These are phyloP conservation scores for Pollimyrus isidori DNA, from an alignment of 2,113 vertebrate species.

Conservation along the genomic window DNA sequence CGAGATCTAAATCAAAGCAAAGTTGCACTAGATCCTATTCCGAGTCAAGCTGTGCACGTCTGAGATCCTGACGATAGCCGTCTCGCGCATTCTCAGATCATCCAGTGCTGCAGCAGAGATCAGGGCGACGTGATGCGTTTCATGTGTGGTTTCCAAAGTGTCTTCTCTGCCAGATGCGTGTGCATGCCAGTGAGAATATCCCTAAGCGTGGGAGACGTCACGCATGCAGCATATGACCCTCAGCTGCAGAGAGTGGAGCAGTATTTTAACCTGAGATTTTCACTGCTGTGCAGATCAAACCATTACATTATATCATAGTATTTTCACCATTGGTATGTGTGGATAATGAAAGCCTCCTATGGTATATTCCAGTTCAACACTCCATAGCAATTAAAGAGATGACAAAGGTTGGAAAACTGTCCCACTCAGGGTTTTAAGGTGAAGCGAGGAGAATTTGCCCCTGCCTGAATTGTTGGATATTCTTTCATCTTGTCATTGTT, in stretches of 20 bases:
- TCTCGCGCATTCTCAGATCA: too few relatives aligned
- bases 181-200: neutral
- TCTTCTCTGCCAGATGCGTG: neutral
- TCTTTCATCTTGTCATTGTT: neutral
- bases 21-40: constrained; percentile 1
- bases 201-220: neutral
- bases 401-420: neutral
- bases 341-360: neutral
- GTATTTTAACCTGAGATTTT: neutral
- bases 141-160: constrained; percentile 26
- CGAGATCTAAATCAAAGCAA: constrained; percentile 31
- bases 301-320: neutral
- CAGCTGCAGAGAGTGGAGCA: neutral
- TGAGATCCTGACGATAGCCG: constrained; percentile 36
- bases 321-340: neutral
- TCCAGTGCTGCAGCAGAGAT: too few relatives aligned
- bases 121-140: constrained; percentile 31
- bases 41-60: constrained; percentile 22
- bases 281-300: neutral
- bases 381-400: neutral
- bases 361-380: neutral
- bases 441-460: neutral
- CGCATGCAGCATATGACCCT: neutral
- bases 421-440: neutral
- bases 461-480: neutral